Percentiles rank a stretch among this genome's conserved stretches.
These are phyloP conservation scores for Calliopum simillimum DNA, from an alignment of 2,888 invertebrate genomes.

Conservation along the genomic window DNA sequence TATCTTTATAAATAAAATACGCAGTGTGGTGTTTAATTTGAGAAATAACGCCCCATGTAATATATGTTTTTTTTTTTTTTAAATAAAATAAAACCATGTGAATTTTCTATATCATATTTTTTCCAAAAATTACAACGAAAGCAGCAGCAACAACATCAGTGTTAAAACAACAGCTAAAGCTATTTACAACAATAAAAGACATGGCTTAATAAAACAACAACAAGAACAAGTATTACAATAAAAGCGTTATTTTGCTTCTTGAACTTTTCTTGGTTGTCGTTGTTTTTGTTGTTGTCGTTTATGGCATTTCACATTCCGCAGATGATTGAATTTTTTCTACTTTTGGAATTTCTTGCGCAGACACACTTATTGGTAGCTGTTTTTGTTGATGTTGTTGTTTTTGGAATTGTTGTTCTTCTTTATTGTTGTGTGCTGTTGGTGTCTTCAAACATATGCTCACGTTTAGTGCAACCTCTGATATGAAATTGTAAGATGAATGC, in stretches of 20 bases:
- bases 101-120: too few species aligned
- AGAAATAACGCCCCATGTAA: too few species aligned
- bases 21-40: too few species aligned
- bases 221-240: background rate
- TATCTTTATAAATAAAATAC: too few species aligned
- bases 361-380: conserved; percentile 7
- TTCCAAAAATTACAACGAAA: background rate
- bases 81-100: too few species aligned
- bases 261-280: conserved; percentile 22
- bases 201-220: too few species aligned
- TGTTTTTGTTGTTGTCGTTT: conserved; percentile 32
- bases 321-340: conserved; percentile 16
- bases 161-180: background rate
- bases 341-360: background rate
- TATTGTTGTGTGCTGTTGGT: conserved; percentile 7
- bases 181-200: too few species aligned
- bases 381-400: conserved; percentile 10
- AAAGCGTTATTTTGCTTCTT: background rate
- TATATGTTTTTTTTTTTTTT: too few species aligned
- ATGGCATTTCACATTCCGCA: conserved; percentile 25
- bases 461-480: too few species aligned
- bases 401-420: too few species aligned
- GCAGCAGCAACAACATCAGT: background rate
- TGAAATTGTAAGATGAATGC: too few species aligned
- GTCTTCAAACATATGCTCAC: background rate